Evolutionary conservation across 2,113 vertebrate genomes (phyloP).

Genomic region (Phylloscopus trochilus): DNA sequence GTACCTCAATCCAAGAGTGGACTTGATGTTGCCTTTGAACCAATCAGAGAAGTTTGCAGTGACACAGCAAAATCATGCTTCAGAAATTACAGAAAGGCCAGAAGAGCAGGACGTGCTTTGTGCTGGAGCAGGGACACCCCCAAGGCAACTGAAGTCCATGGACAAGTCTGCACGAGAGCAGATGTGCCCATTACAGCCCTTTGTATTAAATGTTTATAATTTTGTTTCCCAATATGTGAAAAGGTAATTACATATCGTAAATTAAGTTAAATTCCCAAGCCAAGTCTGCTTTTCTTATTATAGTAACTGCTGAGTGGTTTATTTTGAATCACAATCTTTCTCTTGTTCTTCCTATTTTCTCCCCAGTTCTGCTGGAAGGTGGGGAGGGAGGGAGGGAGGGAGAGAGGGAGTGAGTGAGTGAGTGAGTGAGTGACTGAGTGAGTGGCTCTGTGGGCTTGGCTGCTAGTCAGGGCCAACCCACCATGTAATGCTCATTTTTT

Average conservation of each 20-base stretch:
- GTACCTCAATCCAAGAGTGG: not conserved
- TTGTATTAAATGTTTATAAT: not conserved
- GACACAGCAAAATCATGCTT: not conserved
- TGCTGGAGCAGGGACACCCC: not conserved
- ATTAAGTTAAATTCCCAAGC: not conserved
- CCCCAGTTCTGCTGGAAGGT: not conserved
- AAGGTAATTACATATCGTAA: not conserved
- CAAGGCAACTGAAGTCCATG: not conserved
- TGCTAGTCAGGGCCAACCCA: not conserved
- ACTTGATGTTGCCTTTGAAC: not conserved
- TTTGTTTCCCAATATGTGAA: not conserved
- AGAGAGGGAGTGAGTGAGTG: not conserved
- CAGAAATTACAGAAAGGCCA: not conserved
- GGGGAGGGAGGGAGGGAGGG: not conserved
- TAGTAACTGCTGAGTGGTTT: not conserved
- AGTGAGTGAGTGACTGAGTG: not conserved
- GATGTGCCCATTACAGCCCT: rapidly evolving
- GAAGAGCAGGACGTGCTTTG: not conserved
- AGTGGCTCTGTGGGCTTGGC: not conserved
- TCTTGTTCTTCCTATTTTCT: not conserved
- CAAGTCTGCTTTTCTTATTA: not conserved
- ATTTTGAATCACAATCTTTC: not conserved
- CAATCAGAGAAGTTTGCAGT: not conserved
- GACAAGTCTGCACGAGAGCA: not conserved
- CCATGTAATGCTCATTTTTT: not conserved